Conservation (phyloP, 2,797 vertebrate species). For the Amphiprion clarkii region DNA sequence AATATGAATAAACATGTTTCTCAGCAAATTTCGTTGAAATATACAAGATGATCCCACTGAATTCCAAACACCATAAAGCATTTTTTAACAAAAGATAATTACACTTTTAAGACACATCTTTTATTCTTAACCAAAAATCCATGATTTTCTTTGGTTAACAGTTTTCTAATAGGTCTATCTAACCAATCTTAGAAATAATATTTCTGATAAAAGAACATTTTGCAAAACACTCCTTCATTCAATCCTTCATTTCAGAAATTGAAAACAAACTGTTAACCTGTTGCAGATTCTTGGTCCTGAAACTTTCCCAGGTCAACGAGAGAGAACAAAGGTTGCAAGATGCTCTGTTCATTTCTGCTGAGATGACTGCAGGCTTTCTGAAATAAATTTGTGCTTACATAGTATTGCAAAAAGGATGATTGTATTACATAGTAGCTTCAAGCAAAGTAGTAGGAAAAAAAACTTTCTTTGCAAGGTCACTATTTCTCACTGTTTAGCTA, state of each 20-base stretch:
- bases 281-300: neutral
- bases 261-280: neutral
- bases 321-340: neutral
- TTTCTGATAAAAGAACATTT: neutral
- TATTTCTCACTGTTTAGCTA: slow-evolving; percentile 35
- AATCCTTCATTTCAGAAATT: neutral
- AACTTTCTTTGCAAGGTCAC: slow-evolving; percentile 30
- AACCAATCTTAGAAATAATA: neutral
- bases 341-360: slow-evolving; percentile 9
- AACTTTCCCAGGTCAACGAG: neutral
- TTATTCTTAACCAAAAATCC: neutral
- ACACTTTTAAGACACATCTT: neutral
- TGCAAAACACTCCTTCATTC: neutral
- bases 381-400: neutral
- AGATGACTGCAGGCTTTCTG: slow-evolving; percentile 3
- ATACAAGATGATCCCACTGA: neutral
- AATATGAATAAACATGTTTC: neutral
- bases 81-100: neutral
- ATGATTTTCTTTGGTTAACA: neutral
- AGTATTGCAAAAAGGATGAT: slow-evolving; percentile 14
- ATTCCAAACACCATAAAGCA: neutral
- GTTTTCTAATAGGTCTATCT: neutral
- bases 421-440: slow-evolving; percentile 16
- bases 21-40: neutral
- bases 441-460: slow-evolving; percentile 15